Evolutionary conservation across 2,113 vertebrate genomes (phyloP), one percentile per base, ranked within the genome.

Genomic region (Coracopsis vasa): DNA sequence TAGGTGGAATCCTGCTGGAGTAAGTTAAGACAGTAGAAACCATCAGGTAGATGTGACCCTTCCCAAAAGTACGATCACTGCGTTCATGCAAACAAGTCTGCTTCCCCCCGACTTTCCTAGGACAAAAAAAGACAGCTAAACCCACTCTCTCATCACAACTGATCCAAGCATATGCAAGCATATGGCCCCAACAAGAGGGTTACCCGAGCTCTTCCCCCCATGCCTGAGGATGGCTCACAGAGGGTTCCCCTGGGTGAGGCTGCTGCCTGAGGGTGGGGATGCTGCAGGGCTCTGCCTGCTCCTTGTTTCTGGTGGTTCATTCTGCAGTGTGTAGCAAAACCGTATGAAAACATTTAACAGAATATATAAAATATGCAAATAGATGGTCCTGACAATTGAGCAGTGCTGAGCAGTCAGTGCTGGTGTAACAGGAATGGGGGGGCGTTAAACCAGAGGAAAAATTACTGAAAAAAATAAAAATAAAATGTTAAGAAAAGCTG

Each of bases 61-160:
- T 72, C 73, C 47, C 41, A 37, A 41, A 48, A 15, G 20, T 14
- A 10, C 1, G 24, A 31, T 23, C 16, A 5, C 25, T 13, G 31
- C 7, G 7, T 14, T 39, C 18, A 3, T 3, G 23, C 16, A 50
- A 51, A 69, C 24, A 17, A 24, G 16, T 15, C 37, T 8, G 2
- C 12, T 20, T 27, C 21, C 6, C 6, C 20, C 5, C 13, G 2
- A 0, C 19, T 67, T 72, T 37, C 44, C 25, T 14, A 2, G 44
- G 25, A 27, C 10, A 3, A n/a, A 44, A 72, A 67, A 29, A 48
- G 1, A 9, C 61, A 35, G 27, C 7, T 13, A 4, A 33, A 24
- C 2, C 17, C n/a, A 1, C 9, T 3, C 3, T 5, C 56, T 27
- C 10, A 11, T 21, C 15, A 3, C 0, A 2, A 13, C 4, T 5